phyloP scores from a whole-genome alignment of 2,888 invertebrate genomes.

The Ashinkailepas kermadecensis region DNA sequence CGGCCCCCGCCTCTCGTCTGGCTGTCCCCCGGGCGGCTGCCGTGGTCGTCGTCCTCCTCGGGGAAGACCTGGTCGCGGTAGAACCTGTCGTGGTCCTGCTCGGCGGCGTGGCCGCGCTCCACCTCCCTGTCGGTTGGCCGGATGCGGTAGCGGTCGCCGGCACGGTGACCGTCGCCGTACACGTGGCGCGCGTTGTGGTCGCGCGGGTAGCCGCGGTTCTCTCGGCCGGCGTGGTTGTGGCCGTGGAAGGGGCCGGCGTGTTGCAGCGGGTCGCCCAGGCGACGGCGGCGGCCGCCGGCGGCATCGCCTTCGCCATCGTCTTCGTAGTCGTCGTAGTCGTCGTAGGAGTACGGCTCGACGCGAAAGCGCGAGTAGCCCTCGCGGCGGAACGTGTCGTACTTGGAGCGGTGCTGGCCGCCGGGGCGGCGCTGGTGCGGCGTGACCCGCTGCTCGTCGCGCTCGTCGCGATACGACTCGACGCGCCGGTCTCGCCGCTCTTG shows the following conservation, averaged over 20 bases:
- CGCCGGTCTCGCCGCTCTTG: neutral
- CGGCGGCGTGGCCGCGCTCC: neutral
- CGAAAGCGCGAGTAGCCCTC: neutral
- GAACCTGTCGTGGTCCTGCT: neutral
- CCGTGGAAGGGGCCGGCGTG: neutral
- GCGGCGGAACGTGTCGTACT: neutral
- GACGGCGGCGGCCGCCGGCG: too few relatives aligned
- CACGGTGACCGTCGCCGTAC: conserved; percentile 3
- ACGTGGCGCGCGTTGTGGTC: neutral
- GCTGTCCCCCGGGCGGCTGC: too few relatives aligned
- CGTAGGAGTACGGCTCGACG: neutral
- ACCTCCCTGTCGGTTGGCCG: neutral
- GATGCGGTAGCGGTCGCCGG: conserved; percentile 1
- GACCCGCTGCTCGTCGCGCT: neutral
- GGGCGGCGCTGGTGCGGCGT: neutral
- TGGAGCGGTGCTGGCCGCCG: neutral
- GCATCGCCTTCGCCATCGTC: too few relatives aligned
- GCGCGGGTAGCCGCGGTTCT: conserved; percentile 1
- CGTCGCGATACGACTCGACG: neutral
- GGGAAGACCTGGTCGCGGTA: neutral
- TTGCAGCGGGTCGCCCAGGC: neutral
- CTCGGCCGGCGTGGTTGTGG: neutral
- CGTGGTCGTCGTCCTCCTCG: neutral
- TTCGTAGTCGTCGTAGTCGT: neutral
- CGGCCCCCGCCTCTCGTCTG: neutral